Evolutionary conservation across 1,140 invertebrate genomes (phyloP), one percentile per base, ranked within the genome.

Genomic region (Polypedilum pembai): DNA sequence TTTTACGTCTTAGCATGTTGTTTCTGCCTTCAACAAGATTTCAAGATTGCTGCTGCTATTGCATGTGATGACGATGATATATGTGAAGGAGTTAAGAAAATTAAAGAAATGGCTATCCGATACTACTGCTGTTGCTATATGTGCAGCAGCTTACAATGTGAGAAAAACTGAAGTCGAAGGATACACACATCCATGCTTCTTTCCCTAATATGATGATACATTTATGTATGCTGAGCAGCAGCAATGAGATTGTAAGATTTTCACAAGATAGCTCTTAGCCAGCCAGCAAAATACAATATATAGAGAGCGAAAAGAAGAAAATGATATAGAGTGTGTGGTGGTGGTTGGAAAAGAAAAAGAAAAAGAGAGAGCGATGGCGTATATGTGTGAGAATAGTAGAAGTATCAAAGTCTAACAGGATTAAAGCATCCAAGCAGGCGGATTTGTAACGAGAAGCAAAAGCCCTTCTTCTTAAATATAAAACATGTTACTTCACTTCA

Each of bases 361-460:
- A n/a, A n/a, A n/a, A n/a, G n/a, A n/a, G n/a, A n/a, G n/a, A n/a
- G n/a, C n/a, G n/a, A 56, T n/a, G 17, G 65, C 15, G 65, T 56
- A 17, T 17, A 12, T 56, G 45, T 17, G 10, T 3, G 10, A 3
- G 45, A 2, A 56, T 69, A 1, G 17, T 8, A 69, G 12, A 20
- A 69, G 65, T 69, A 69, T 69, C 65, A 69, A 56, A 69, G 65
- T 69, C 65, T 69, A 69, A 69, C 65, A 69, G 65, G 65, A 69
- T 69, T 69, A 69, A 69, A 69, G 65, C 65, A 69, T 69, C 65
- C 65, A 69, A 69, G 65, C 65, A 69, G 65, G 65, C 65, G 65
- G 65, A 69, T 69, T 69, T 69, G 65, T 18, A 10, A 10, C 17
- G 20, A 21, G 65, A 21, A 18, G 65, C 65, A 18, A 69, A 69